These are phyloP conservation scores for Dryadula phaetusa DNA, from an alignment of 2,888 invertebrate genomes.

Conservation along the genomic window DNA sequence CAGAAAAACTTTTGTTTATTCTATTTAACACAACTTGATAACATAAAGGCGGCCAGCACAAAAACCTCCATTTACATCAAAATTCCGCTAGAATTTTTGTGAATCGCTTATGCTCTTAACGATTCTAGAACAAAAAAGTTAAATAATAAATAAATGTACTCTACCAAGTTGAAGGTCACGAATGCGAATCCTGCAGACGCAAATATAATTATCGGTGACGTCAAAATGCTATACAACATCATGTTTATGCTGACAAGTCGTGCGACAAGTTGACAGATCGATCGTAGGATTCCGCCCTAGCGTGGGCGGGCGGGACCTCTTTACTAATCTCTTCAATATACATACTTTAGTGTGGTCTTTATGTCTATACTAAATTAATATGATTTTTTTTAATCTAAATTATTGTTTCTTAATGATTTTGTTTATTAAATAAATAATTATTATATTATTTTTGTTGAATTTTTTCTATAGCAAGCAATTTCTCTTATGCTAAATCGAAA, in stretches of 20 bases:
- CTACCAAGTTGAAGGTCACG: constrained; percentile 40
- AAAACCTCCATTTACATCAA: constrained; percentile 1
- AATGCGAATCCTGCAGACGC: constrained; percentile 26
- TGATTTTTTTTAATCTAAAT: neutral
- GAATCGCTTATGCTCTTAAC: neutral
- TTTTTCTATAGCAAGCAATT: neutral
- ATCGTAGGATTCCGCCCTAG: constrained; percentile 28
- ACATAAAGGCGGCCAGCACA: constrained; percentile 1
- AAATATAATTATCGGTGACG: constrained; percentile 35
- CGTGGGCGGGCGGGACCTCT: constrained; percentile 38
- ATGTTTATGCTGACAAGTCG: constrained; percentile 24
- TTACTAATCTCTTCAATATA: constrained; percentile 1
- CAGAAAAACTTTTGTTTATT: neutral
- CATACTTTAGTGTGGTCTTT: neutral
- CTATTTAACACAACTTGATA: neutral
- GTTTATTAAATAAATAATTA: neutral
- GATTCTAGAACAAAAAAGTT: too few relatives aligned
- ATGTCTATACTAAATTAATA: neutral
- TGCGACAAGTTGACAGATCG: constrained; percentile 36
- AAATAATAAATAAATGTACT: constrained; percentile 29
- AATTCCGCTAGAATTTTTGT: neutral
- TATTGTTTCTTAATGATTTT: neutral
- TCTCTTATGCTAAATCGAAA: neutral
- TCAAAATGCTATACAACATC: constrained; percentile 30
- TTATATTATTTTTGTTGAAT: neutral